phyloP scores from a whole-genome alignment of 2,113 vertebrate genomes.

The Tenrec ecaudatus region DNA sequence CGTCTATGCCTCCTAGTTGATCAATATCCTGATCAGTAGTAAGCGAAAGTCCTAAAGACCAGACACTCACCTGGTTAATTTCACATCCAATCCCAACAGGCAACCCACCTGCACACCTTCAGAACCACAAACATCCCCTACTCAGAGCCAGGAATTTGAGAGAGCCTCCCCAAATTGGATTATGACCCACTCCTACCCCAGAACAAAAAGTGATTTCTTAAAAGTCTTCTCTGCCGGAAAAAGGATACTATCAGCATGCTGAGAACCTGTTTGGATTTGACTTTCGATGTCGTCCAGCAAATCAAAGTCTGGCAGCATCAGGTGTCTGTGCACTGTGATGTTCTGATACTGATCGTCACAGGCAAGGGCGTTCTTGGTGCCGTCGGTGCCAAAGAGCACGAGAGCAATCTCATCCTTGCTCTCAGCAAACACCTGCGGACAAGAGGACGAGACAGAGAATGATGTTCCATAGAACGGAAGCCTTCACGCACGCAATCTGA shows the following conservation, averaged over 20 bases:
- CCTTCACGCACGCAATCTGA: not conserved
- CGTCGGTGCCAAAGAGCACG: slow-evolving; percentile 94
- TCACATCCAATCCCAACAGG: not conserved
- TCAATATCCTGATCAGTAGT: not conserved
- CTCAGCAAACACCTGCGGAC: slow-evolving; percentile 94
- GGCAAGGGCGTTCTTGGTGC: slow-evolving; percentile 91
- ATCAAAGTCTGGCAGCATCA: slow-evolving; percentile 94
- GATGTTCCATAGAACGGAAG: not conserved
- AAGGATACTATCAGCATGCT: slow-evolving; percentile 98
- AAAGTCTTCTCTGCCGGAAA: slow-evolving; percentile 55
- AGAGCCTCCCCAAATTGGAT: slow-evolving; percentile 13
- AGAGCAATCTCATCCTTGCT: slow-evolving; percentile 94
- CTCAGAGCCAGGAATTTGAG: not conserved
- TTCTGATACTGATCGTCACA: slow-evolving; percentile 92
- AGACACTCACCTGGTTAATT: not conserved
- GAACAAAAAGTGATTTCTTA: not conserved
- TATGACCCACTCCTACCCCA: not conserved
- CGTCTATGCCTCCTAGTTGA: not conserved
- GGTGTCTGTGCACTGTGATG: slow-evolving; percentile 91
- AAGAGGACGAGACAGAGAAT: not conserved
- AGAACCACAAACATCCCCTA: slow-evolving; percentile 6
- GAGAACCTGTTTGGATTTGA: slow-evolving; percentile 87
- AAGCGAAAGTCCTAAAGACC: not conserved
- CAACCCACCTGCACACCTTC: not conserved
- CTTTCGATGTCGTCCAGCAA: slow-evolving; percentile 94